A percentile compares a stretch with the other conserved stretches of the same genome.
Conservation (phyloP, 2,797 vertebrate species). For the Chaetophractus vellerosus region DNA sequence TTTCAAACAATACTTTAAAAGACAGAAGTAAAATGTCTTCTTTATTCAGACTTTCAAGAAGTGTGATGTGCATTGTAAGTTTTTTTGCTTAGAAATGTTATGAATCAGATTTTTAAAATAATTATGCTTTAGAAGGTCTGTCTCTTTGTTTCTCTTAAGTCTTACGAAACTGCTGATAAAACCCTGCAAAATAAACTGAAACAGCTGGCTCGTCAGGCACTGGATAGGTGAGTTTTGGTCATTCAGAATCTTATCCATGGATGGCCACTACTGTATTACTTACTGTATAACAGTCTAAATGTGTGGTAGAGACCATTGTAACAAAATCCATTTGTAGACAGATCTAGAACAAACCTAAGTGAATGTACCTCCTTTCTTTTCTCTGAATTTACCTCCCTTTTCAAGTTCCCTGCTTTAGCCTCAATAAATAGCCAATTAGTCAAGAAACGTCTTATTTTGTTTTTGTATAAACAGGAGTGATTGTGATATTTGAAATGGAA, state of each 20-base stretch:
- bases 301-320: background rate
- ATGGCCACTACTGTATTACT: background rate
- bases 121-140: constrained; percentile 69
- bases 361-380: background rate
- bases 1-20: constrained; percentile 67
- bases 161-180: constrained; percentile 96
- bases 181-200: constrained; percentile 96
- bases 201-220: constrained; percentile 96
- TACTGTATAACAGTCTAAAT: constrained; percentile 7
- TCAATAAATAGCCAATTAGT: background rate
- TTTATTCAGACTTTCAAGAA: constrained; percentile 60
- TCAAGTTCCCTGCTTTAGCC: constrained; percentile 20
- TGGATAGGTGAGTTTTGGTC: constrained; percentile 94
- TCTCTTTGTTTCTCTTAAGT: constrained; percentile 90
- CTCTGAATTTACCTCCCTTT: background rate
- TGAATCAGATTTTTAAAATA: constrained; percentile 62
- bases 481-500: constrained; percentile 9
- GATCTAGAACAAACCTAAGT: background rate
- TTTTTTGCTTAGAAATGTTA: constrained; percentile 69
- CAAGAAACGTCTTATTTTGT: constrained; percentile 35
- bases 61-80: constrained; percentile 38
- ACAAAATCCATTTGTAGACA: constrained; percentile 1
- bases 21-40: background rate
- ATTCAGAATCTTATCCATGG: constrained; percentile 20
- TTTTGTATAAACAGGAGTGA: constrained; percentile 45